Evolutionary conservation across 2,113 vertebrate species (phyloP).

Genomic region (Telmatochromis sp.): DNA sequence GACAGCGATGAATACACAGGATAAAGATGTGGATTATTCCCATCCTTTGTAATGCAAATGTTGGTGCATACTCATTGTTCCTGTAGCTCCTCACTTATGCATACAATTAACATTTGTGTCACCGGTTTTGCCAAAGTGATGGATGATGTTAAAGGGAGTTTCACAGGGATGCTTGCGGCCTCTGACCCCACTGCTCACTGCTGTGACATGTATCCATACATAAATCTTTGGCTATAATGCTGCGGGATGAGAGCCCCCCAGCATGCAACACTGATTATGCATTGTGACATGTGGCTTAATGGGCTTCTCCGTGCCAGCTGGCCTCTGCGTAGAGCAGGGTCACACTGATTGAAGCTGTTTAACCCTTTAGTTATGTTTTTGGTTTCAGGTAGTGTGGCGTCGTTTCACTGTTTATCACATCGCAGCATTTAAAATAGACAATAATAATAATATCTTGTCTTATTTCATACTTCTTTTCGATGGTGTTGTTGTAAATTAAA

Average conservation of each 20-base stretch:
- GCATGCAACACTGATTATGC: slow-evolving; percentile 46
- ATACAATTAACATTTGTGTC: not conserved
- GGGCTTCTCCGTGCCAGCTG: slow-evolving; percentile 9
- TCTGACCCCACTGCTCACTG: not conserved
- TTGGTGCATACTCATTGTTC: not conserved
- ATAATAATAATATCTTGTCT: not conserved
- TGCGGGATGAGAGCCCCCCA: not conserved
- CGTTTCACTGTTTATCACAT: not conserved
- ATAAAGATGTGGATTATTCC: not conserved
- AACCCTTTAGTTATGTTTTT: not conserved
- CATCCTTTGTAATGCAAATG: slow-evolving; percentile 20
- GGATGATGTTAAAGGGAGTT: not conserved
- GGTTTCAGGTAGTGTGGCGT: not conserved
- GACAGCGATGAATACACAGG: not conserved
- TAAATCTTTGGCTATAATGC: slow-evolving; percentile 19
- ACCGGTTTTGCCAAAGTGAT: not conserved
- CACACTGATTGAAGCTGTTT: slow-evolving; percentile 44
- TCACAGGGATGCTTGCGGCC: not conserved
- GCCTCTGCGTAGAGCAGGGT: slow-evolving; percentile 20
- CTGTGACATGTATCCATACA: not conserved
- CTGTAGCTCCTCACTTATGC: not conserved
- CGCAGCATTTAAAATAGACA: not conserved
- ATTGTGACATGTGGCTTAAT: slow-evolving; percentile 42
- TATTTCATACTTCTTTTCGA: not conserved
- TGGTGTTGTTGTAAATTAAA: not conserved